Conservation (phyloP, 2,797 vertebrate species). For the Anguilla megastoma region DNA sequence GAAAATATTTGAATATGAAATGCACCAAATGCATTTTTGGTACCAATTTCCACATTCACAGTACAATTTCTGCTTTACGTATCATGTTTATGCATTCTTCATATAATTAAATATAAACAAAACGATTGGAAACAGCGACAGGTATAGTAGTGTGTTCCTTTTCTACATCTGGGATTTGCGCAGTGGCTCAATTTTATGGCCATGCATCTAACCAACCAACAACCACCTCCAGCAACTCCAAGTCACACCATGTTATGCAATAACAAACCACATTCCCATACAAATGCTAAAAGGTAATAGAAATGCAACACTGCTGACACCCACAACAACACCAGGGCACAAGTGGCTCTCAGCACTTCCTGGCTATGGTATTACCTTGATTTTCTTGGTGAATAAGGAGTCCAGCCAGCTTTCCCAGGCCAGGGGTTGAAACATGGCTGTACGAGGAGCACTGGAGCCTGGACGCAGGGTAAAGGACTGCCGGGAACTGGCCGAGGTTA, state of each 20-base stretch:
- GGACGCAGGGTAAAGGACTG: neutral
- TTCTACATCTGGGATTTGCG: neutral
- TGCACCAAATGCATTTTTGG: neutral
- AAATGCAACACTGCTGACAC: neutral
- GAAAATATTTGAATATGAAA: too few species aligned
- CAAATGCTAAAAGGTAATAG: neutral
- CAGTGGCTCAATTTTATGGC: neutral
- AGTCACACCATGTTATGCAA: neutral
- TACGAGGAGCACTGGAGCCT: neutral
- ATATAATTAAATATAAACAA: neutral
- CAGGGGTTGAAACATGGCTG: constrained; percentile 32
- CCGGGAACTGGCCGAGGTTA: neutral
- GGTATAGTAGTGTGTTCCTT: neutral
- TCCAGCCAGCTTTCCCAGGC: constrained; percentile 34
- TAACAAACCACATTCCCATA: neutral
- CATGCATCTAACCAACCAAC: neutral
- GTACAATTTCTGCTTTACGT: neutral
- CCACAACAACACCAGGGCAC: neutral
- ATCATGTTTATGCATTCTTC: neutral
- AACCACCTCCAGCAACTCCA: neutral
- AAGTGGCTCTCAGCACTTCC: neutral
- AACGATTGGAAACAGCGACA: neutral
- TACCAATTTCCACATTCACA: neutral
- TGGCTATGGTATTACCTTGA: constrained; percentile 24
- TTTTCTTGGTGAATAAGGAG: constrained; percentile 31